Conservation (phyloP, 2,888 invertebrate species). For the Dione juno region DNA sequence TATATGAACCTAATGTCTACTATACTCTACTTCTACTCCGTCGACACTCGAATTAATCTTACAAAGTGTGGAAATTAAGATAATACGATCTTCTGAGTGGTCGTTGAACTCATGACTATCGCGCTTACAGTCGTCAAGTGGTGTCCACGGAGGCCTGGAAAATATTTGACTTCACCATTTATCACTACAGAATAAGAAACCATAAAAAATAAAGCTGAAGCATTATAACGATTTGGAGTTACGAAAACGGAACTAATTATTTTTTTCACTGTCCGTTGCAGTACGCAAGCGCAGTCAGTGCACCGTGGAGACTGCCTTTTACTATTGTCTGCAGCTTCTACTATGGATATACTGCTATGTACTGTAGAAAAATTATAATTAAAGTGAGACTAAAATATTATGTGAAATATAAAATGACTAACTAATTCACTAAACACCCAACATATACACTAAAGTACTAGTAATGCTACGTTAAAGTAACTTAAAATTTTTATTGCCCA, state of each 20-base stretch:
- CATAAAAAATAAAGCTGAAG: slow-evolving; percentile 16
- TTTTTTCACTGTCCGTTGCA: slow-evolving; percentile 30
- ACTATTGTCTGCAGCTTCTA: slow-evolving; percentile 20
- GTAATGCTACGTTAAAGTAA: too few relatives aligned
- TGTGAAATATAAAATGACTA: not conserved
- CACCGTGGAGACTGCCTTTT: slow-evolving; percentile 38
- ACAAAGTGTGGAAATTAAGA: too few relatives aligned
- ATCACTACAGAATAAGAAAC: not conserved
- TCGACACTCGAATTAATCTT: too few relatives aligned
- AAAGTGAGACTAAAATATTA: not conserved
- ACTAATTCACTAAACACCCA: not conserved
- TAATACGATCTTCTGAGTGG: too few relatives aligned
- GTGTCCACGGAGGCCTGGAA: too few relatives aligned
- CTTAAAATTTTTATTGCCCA: too few relatives aligned
- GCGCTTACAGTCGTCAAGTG: too few relatives aligned
- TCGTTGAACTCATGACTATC: too few relatives aligned
- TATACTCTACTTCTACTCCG: too few relatives aligned
- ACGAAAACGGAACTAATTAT: slow-evolving; percentile 36
- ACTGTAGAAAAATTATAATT: not conserved
- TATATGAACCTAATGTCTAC: too few relatives aligned
- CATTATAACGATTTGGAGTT: slow-evolving; percentile 30
- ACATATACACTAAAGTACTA: too few relatives aligned
- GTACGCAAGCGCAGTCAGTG: slow-evolving; percentile 34
- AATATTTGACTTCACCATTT: not conserved
- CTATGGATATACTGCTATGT: not conserved